Base-by-base conservation (phyloP, 2,888 invertebrate genomes). In the Heliothis peltigera region DNA sequence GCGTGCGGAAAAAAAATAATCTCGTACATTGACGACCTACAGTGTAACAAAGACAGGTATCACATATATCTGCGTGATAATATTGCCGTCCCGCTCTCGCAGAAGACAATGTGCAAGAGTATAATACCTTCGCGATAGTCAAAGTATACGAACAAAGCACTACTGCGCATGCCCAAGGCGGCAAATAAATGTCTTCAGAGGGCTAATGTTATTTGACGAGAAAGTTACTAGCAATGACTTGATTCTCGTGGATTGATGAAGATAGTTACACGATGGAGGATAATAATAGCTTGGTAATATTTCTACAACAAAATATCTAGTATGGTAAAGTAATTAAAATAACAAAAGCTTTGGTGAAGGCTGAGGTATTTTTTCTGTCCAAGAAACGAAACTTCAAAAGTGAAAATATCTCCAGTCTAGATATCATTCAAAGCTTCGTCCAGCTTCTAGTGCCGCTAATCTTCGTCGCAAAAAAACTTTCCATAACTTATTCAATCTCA, bases 351-450 rank as follows among this genome's bases (percentile, higher is more conserved):
- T 12, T 17, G 0, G 17, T 18, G 8, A 28, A 12, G 12, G 19
- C 7, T 21, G 10, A 25, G 7, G 22, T 42, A 15, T 39, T 22
- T 32, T 7, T 25, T 44, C 64, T 54, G 49, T 59, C n/a, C 55
- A 22, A 0, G 7, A 19, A 28, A 44, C 49, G 47, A 59, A 59
- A 56, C 64, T 60, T 73, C 59, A 64, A 72, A 0, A 54, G 8
- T 69, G 18, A 28, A 7, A 58, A 62, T 75, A 69, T 73, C 72
- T 73, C 63, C 35, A 47, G 10, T 0, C 1, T 75, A 73, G 72
- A 73, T 69, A 73, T 56, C 43, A 64, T 46, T 43, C 49, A 59
- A 75, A 59, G 53, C 39, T 57, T 51, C 19, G 46, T 10, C 56
- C 75, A 75, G 56, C 19, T 51, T 12, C 1, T 28, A 19, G 59